phyloP scores from a whole-genome alignment of 1,140 invertebrate genomes.

The Cepaea nemoralis region DNA sequence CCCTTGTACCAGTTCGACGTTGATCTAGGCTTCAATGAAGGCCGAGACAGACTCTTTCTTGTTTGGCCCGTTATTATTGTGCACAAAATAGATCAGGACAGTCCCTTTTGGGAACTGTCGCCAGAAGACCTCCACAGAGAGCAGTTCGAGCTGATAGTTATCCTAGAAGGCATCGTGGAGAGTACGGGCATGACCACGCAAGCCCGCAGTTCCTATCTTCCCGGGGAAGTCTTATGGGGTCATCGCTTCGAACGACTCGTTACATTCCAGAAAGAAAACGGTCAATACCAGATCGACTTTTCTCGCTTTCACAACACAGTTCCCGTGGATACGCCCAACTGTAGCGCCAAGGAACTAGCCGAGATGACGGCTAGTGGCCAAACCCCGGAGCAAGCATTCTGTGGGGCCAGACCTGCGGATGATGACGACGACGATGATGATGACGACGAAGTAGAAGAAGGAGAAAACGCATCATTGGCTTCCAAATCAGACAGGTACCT shows the following conservation, averaged over 20 bases:
- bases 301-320: conserved; percentile 92
- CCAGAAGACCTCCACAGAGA: conserved; percentile 90
- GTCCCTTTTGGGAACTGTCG: conserved; percentile 83
- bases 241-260: conserved; percentile 79
- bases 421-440: conserved; percentile 46
- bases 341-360: conserved; percentile 81
- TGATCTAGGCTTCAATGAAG: conserved; percentile 83
- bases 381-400: conserved; percentile 49
- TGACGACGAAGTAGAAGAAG: conserved; percentile 64
- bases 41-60: conserved; percentile 87
- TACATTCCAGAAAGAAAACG: conserved; percentile 89
- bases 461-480: conserved; percentile 55
- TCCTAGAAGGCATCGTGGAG: conserved; percentile 85
- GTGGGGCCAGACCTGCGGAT: conserved; percentile 45
- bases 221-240: conserved; percentile 74
- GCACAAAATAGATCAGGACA: conserved; percentile 87
- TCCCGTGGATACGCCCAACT: conserved; percentile 91
- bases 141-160: conserved; percentile 94
- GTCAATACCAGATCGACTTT: conserved; percentile 95
- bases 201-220: conserved; percentile 74
- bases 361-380: conserved; percentile 61
- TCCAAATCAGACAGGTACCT: conserved; percentile 56
- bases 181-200: conserved; percentile 73
- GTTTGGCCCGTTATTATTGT: conserved; percentile 90
- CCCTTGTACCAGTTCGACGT: conserved; percentile 72